Evolutionary conservation across 2,797 vertebrate genomes (phyloP).

Genomic region (Coregonus ussuriensis): DNA sequence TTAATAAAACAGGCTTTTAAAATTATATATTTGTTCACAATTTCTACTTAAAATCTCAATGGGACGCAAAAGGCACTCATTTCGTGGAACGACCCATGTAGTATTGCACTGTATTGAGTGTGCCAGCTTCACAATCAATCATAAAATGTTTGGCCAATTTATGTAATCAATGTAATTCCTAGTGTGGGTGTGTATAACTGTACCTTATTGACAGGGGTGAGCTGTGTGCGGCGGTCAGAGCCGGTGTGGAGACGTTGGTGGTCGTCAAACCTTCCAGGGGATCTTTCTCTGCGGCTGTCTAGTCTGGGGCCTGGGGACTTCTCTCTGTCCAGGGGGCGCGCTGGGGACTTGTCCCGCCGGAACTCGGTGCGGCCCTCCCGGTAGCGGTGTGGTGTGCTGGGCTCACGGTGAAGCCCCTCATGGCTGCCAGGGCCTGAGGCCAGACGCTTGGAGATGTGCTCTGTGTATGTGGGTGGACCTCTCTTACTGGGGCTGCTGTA

Average conservation of each 20-base stretch:
- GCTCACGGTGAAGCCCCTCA: constrained; percentile 90
- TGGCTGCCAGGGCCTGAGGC: constrained; percentile 89
- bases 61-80: too few relatives aligned
- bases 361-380: constrained; percentile 94
- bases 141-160: not conserved
- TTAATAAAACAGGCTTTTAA: too few relatives aligned
- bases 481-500: constrained; percentile 93
- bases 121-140: constrained; percentile 13
- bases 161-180: not conserved
- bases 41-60: too few relatives aligned
- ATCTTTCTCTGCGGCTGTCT: constrained; percentile 92
- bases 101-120: not conserved
- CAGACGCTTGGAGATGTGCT: constrained; percentile 96
- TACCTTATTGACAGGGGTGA: constrained; percentile 97
- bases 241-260: constrained; percentile 86
- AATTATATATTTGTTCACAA: too few relatives aligned
- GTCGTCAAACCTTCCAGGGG: constrained; percentile 92
- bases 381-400: constrained; percentile 96
- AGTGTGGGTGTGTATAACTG: not conserved
- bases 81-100: too few relatives aligned
- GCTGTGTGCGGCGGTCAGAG: constrained; percentile 88
- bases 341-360: constrained; percentile 95
- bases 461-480: constrained; percentile 94
- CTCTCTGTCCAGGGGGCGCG: constrained; percentile 91
- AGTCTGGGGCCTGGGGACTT: constrained; percentile 91